phyloP scores from a whole-genome alignment of 2,113 vertebrate genomes.

The Mirounga angustirostris region DNA sequence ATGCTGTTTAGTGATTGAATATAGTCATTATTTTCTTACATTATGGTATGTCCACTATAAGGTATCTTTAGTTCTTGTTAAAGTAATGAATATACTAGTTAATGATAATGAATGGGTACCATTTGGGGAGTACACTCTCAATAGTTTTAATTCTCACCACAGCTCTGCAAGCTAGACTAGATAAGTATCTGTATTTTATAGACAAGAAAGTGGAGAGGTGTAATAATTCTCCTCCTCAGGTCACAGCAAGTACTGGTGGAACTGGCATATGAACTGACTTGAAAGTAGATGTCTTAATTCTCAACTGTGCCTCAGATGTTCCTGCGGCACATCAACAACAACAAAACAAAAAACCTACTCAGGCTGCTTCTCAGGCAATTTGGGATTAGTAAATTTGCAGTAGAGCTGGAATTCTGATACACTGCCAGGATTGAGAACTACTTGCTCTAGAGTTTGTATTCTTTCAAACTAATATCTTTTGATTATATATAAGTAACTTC shows the following conservation, averaged over 20 bases:
- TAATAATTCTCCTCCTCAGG: not conserved
- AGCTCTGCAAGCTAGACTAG: not conserved
- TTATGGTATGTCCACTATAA: not conserved
- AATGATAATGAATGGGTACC: not conserved
- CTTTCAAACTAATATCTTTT: not conserved
- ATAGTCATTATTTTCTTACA: not conserved
- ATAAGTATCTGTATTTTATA: not conserved
- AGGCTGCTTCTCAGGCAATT: not conserved
- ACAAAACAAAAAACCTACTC: not conserved
- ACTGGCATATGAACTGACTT: not conserved
- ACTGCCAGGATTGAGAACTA: not conserved
- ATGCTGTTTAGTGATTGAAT: not conserved
- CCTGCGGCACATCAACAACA: not conserved
- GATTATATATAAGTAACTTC: not conserved
- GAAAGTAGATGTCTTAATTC: constrained; percentile 8
- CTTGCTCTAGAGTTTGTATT: not conserved
- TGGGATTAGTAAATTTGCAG: not conserved
- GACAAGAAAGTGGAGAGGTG: not conserved
- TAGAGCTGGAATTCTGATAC: not conserved
- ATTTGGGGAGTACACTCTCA: not conserved
- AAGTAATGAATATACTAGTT: not conserved
- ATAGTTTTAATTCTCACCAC: not conserved
- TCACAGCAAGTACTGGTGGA: not conserved
- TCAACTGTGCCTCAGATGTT: not conserved
- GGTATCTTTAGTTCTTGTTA: constrained; percentile 28